phyloP scores from a whole-genome alignment of 1,140 invertebrate species.

The Drosophila dunni region DNA sequence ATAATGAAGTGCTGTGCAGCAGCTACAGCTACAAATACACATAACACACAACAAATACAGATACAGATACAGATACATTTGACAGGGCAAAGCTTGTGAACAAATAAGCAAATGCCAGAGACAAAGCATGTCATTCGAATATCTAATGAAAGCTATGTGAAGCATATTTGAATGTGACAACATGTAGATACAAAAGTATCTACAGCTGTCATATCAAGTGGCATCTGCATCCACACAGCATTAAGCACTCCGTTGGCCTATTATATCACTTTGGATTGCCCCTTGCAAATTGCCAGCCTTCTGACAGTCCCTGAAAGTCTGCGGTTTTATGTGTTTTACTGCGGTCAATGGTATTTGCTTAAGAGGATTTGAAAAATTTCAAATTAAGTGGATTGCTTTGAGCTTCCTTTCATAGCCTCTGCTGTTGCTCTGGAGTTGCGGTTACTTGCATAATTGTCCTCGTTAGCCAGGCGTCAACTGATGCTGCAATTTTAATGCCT shows the following conservation, averaged over 20 bases:
- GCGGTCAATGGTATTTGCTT: slow-evolving; percentile 70
- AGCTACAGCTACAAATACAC: slow-evolving; percentile 19
- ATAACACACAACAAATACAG: slow-evolving; percentile 5
- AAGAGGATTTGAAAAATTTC: slow-evolving; percentile 80
- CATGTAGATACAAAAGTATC: slow-evolving; percentile 73
- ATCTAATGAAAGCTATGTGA: slow-evolving; percentile 49
- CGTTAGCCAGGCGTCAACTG: slow-evolving; percentile 35
- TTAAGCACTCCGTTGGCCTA: not conserved
- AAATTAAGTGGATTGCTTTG: slow-evolving; percentile 73
- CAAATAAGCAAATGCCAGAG: slow-evolving; percentile 68
- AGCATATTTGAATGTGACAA: slow-evolving; percentile 73
- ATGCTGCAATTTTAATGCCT: slow-evolving; percentile 60
- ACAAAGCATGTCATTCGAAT: slow-evolving; percentile 64
- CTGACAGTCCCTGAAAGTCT: not conserved
- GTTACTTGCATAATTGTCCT: slow-evolving; percentile 71
- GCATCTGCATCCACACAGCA: slow-evolving; percentile 27
- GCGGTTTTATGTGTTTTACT: slow-evolving; percentile 68
- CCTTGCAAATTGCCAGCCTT: slow-evolving; percentile 13
- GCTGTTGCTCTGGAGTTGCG: slow-evolving; percentile 42
- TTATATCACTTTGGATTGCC: slow-evolving; percentile 28
- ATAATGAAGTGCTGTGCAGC: slow-evolving; percentile 72
- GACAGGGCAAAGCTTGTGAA: slow-evolving; percentile 67
- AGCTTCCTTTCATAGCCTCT: slow-evolving; percentile 26
- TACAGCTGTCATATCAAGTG: slow-evolving; percentile 69
- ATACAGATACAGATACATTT: slow-evolving; percentile 65